A percentile compares a stretch with the other conserved stretches of the same genome.
Evolutionary conservation across 2,888 invertebrate species (phyloP).

Genomic region (Agriotes lineatus): DNA sequence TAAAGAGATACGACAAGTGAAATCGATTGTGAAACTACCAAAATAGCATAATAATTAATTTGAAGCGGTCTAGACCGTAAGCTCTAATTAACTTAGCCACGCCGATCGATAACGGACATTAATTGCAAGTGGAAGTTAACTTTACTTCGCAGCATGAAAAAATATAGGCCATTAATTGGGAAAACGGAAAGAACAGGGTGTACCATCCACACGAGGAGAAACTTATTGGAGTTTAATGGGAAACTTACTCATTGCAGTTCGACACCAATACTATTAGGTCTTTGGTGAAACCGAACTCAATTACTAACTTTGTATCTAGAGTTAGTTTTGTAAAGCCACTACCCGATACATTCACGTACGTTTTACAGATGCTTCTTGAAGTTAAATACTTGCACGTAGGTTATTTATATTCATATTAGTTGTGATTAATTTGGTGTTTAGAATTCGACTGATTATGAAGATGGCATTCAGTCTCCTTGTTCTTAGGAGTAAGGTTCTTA

Average conservation of each 20-base stretch:
- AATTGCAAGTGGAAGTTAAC: not conserved
- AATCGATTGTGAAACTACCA: slow-evolving; percentile 4
- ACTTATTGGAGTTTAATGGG: slow-evolving; percentile 30
- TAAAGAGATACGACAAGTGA: slow-evolving; percentile 1
- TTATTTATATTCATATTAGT: too few species aligned
- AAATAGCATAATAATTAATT: slow-evolving; percentile 7
- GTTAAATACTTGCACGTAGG: too few species aligned
- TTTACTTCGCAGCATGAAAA: not conserved
- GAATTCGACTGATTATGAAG: too few species aligned
- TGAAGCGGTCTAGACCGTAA: slow-evolving; percentile 7
- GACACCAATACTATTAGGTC: slow-evolving; percentile 14
- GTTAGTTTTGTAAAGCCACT: not conserved
- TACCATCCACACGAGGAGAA: slow-evolving; percentile 3
- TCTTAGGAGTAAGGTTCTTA: too few species aligned
- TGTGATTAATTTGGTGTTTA: too few species aligned
- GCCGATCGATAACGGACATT: slow-evolving; percentile 10
- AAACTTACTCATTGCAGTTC: slow-evolving; percentile 30
- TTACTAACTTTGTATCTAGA: slow-evolving; percentile 8
- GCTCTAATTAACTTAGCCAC: not conserved
- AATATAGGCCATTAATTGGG: slow-evolving; percentile 13
- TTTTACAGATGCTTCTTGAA: too few species aligned
- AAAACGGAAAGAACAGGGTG: slow-evolving; percentile 19
- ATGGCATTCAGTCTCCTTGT: too few species aligned
- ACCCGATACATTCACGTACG: not conserved
- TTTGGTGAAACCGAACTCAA: slow-evolving; percentile 1